These are phyloP conservation scores for Dasysyrphus albostriatus DNA, from an alignment of 2,888 invertebrate species.

Conservation along the genomic window DNA sequence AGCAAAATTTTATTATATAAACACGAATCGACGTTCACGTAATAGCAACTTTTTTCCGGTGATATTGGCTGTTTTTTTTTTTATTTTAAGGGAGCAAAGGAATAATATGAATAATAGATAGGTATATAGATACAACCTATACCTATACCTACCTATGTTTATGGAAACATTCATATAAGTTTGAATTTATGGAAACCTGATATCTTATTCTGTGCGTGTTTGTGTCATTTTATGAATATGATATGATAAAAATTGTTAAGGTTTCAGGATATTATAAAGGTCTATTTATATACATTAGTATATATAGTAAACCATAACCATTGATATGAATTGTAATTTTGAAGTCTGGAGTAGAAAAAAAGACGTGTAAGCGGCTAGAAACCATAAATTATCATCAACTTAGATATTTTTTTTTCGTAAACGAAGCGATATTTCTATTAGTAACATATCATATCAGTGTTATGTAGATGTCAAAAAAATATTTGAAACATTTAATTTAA, in stretches of 20 bases:
- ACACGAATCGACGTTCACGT: slow-evolving; percentile 58
- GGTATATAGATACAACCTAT: no score
- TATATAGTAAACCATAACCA: background rate
- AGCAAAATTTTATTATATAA: slow-evolving; percentile 64
- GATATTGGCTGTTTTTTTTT: slow-evolving; percentile 14
- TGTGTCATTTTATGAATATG: slow-evolving; percentile 48
- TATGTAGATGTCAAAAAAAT: background rate
- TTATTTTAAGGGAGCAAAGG: background rate
- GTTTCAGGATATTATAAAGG: slow-evolving; percentile 14
- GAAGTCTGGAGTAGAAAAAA: background rate
- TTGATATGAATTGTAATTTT: slow-evolving; percentile 1
- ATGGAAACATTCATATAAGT: background rate
- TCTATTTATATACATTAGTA: background rate
- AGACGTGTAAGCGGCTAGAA: background rate
- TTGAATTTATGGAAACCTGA: slow-evolving; percentile 27
- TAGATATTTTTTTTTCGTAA: background rate
- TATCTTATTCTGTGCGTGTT: slow-evolving; percentile 57
- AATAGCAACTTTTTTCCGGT: slow-evolving; percentile 29
- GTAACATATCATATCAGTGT: background rate
- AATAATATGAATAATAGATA: background rate
- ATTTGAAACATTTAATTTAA: background rate
- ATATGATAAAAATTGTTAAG: slow-evolving; percentile 48
- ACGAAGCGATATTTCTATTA: background rate
- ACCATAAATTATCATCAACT: background rate
- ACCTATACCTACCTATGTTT: background rate